phyloP scores from a whole-genome alignment of 2,113 vertebrate genomes.

The Halichoerus grypus region DNA sequence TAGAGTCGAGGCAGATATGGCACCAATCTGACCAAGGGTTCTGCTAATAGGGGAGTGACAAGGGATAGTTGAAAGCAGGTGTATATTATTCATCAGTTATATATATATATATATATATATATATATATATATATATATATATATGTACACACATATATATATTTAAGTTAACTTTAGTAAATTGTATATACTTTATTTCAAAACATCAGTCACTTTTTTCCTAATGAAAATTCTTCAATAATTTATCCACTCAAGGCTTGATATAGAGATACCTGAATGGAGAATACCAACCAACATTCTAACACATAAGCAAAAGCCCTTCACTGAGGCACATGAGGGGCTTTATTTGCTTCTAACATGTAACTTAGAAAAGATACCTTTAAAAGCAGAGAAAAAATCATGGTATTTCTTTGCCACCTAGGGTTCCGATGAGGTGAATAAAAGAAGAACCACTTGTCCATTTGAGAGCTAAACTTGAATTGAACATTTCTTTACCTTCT shows the following conservation, averaged over 20 bases:
- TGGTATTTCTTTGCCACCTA: constrained; percentile 48
- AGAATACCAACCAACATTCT: background rate
- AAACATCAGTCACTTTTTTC: constrained; percentile 36
- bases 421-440: constrained; percentile 63
- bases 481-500: constrained; percentile 87
- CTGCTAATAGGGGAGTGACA: background rate
- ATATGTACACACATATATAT: background rate
- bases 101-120: background rate
- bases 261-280: constrained; percentile 20
- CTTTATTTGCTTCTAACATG: constrained; percentile 24
- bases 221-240: constrained; percentile 43
- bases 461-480: constrained; percentile 82
- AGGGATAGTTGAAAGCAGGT: background rate
- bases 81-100: background rate
- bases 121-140: background rate
- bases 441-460: constrained; percentile 79
- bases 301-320: background rate
- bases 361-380: constrained; percentile 45
- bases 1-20: background rate
- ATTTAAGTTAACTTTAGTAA: background rate
- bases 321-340: background rate
- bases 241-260: constrained; percentile 26
- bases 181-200: background rate
- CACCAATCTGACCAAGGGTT: background rate
- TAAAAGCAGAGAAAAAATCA: constrained; percentile 21